Evolutionary conservation across 2,888 invertebrate genomes (phyloP).

Genomic region (Eurois occulta): DNA sequence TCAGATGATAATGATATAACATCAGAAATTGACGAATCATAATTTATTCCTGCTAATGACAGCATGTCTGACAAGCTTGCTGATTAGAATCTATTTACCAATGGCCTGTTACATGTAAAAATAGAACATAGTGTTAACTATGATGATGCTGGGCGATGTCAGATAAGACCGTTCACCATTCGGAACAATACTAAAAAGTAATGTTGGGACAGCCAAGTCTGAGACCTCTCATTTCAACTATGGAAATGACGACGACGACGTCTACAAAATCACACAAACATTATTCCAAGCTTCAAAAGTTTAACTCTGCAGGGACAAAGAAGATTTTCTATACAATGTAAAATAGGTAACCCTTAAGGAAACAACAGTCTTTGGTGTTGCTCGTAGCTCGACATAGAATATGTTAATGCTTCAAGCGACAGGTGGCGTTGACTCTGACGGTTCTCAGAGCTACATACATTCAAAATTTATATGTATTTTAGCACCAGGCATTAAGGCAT

Average conservation of each 20-base stretch:
- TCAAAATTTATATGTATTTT: constrained; percentile 53
- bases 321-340: constrained; percentile 38
- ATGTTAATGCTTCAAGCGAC: constrained; percentile 57
- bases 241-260: not conserved
- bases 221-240: not conserved
- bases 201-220: not conserved
- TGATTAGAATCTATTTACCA: not conserved
- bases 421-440: constrained; percentile 48
- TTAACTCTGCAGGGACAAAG: constrained; percentile 34
- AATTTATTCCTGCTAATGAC: not conserved
- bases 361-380: constrained; percentile 39
- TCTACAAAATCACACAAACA: constrained; percentile 44
- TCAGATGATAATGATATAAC: too few species aligned
- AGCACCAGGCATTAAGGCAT: constrained; percentile 11
- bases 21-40: not conserved
- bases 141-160: too few species aligned
- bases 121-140: too few species aligned
- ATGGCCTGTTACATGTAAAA: too few species aligned
- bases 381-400: constrained; percentile 40
- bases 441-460: constrained; percentile 51
- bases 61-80: not conserved
- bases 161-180: not conserved
- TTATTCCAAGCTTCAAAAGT: constrained; percentile 50
- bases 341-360: constrained; percentile 38
- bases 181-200: not conserved